Percentiles rank a stretch among this genome's conserved stretches.
Conservation (phyloP, 2,888 invertebrate species). For the Spisula subtruncata region DNA sequence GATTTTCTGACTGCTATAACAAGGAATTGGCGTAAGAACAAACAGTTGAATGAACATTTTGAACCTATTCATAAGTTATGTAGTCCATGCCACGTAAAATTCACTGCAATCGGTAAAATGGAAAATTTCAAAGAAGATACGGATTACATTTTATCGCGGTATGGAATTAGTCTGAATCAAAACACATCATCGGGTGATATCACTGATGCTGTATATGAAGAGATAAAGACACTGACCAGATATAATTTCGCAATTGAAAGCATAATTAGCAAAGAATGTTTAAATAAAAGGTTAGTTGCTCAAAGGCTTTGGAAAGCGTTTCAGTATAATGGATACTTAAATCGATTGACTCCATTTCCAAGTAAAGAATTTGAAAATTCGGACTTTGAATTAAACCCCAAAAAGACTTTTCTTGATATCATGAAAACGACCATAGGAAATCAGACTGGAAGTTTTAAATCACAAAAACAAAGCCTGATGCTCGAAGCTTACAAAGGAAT, state of each 20-base stretch:
- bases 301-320: slow-evolving; percentile 65
- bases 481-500: slow-evolving; percentile 61
- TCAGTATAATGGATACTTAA: slow-evolving; percentile 71
- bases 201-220: too few relatives aligned
- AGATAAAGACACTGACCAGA: slow-evolving; percentile 57
- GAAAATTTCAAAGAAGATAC: slow-evolving; percentile 66
- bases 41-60: slow-evolving; percentile 67
- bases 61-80: slow-evolving; percentile 62
- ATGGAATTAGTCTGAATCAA: slow-evolving; percentile 39
- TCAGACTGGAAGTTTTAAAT: slow-evolving; percentile 30
- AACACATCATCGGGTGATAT: background rate
- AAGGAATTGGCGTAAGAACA: background rate
- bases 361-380: background rate
- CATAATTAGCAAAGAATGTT: slow-evolving; percentile 45
- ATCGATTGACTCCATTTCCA: slow-evolving; percentile 44
- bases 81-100: slow-evolving; percentile 67
- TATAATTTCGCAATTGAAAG: slow-evolving; percentile 66
- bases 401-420: slow-evolving; percentile 25
- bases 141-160: slow-evolving; percentile 50
- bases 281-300: slow-evolving; percentile 53
- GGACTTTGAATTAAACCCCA: slow-evolving; percentile 22
- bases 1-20: slow-evolving; percentile 67
- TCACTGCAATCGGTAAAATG: slow-evolving; percentile 67
- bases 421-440: background rate
- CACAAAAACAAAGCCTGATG: slow-evolving; percentile 54